Base-by-base conservation (phyloP, 2,888 invertebrate species). In the Acleris literana region DNA sequence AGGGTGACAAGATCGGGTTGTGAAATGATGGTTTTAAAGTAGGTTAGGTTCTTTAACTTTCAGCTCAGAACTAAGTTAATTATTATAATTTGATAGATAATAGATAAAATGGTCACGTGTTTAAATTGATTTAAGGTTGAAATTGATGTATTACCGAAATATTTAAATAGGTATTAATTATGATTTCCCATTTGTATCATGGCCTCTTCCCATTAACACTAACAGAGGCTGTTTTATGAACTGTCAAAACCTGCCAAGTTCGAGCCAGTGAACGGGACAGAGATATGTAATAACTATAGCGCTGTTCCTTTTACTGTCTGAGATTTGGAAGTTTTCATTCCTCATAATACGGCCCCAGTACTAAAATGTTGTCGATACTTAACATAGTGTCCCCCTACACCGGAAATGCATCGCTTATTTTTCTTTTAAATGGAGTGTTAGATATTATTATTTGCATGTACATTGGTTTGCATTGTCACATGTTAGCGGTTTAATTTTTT, bases 381-480 rank as follows among this genome's bases (percentile, higher is more conserved):
- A 63, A 57, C 53, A 74, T 79, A 77, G 74, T 70, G 69, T 75
- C 81, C 84, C 81, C 79, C 81, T 82, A 79, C 79, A 79, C 78
- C 75, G 75, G 78, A 61, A 80, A 81, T 83, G 91, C 91, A 92
- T 91, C 75, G 91, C 91, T 91, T 92, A 63, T 70, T 77, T 77
- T 70, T 70, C 82, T 75, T 78, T 84, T 82, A 76, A 77, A 80
- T 77, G 84, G 79, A 78, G 84, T 91, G 86, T 91, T 89, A 76
- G 76, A 72, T 61, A 70, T 73, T 81, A 72, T 81, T 76, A 85
- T 91, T 92, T 92, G 92, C 92, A 92, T 92, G 92, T 92, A 89
- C 72, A 85, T 86, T 92, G 80, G 85, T 92, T 92, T 92, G 92
- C 91, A 80, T 83, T 76, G 69, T 87, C 88, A 91, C 88, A 74